These are phyloP conservation scores for Mohoua ochrocephala DNA, from an alignment of 2,113 vertebrate species.

Conservation along the genomic window DNA sequence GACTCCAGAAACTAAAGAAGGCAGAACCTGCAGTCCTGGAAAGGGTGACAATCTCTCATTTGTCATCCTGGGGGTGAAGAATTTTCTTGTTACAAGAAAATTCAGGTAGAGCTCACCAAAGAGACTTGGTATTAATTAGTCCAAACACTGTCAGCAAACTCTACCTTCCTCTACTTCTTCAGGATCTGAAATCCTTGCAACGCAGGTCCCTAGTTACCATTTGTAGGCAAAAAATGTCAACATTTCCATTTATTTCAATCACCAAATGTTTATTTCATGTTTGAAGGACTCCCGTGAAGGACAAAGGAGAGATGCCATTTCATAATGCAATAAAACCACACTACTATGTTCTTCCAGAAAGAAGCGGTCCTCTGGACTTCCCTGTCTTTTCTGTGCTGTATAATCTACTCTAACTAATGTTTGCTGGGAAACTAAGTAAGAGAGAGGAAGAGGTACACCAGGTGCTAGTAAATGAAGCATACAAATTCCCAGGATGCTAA, in stretches of 20 bases:
- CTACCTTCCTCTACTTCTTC: neutral
- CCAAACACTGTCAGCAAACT: neutral
- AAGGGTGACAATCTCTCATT: neutral
- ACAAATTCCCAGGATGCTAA: neutral
- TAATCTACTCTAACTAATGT: neutral
- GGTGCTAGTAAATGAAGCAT: slow-evolving; percentile 23
- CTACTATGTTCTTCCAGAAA: neutral
- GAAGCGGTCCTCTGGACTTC: neutral
- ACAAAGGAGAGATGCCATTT: neutral
- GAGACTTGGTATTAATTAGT: neutral
- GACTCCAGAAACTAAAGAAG: neutral
- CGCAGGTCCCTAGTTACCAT: neutral
- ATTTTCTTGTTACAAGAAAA: neutral
- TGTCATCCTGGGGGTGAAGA: neutral
- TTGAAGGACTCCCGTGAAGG: neutral
- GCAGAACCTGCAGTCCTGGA: neutral
- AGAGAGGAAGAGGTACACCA: neutral
- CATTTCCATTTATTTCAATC: neutral
- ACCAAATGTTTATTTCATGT: neutral
- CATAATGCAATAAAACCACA: neutral
- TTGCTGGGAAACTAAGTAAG: neutral
- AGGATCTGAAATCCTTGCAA: neutral
- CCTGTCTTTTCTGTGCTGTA: neutral
- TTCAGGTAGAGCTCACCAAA: neutral
- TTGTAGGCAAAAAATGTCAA: neutral